Evolutionary conservation across 2,888 invertebrate genomes (phyloP).

Genomic region (Phania funesta): DNA sequence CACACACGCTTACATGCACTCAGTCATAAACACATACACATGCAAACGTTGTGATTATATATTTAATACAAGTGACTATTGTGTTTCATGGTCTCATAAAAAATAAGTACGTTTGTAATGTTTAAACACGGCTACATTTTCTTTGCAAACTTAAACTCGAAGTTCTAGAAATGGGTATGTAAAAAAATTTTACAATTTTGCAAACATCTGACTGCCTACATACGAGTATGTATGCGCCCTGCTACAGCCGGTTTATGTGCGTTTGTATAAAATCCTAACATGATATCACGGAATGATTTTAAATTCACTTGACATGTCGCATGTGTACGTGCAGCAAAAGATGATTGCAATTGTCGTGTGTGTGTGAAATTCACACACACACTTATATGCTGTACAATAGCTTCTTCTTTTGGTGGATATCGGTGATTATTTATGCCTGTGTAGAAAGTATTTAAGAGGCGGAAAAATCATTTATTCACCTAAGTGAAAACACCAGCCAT

Average conservation of each 20-base stretch:
- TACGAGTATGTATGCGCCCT: too few species aligned
- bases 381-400: not conserved
- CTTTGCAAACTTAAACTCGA: too few species aligned
- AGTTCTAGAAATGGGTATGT: not conserved
- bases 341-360: constrained; percentile 67
- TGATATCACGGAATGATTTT: constrained; percentile 63
- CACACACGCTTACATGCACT: constrained; percentile 17
- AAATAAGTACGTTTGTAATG: constrained; percentile 15
- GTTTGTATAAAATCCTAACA: constrained; percentile 25
- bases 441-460: not conserved
- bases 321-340: constrained; percentile 67
- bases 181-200: constrained; percentile 13
- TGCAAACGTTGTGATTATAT: not conserved
- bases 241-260: too few species aligned
- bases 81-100: constrained; percentile 53
- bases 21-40: not conserved
- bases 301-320: constrained; percentile 67
- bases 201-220: too few species aligned
- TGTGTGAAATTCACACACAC: not conserved
- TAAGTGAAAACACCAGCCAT: too few species aligned
- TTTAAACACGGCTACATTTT: not conserved
- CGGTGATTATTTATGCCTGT: not conserved
- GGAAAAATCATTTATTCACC: not conserved
- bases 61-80: constrained; percentile 52
- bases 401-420: not conserved